phyloP scores from a whole-genome alignment of 2,888 invertebrate species.

The Drosophila incognita region DNA sequence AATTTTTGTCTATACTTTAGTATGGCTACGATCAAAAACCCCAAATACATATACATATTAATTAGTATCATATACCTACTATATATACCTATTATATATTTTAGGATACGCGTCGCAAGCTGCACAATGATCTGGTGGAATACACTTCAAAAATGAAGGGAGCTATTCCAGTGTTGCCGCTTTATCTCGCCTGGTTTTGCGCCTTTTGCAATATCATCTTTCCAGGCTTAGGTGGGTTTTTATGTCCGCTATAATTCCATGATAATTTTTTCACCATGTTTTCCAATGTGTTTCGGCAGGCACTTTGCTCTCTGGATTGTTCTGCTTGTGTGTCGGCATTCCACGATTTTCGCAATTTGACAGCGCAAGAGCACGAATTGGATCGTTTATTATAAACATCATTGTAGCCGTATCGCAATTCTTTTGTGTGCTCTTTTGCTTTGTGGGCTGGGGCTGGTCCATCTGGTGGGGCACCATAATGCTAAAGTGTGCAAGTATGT shows the following conservation, averaged over 20 bases:
- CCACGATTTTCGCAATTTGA: conserved; percentile 94
- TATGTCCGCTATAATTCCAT: too few relatives aligned
- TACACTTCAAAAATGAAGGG: conserved; percentile 95
- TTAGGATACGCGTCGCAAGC: conserved; percentile 90
- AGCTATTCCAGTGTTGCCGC: conserved; percentile 95
- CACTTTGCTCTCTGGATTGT: conserved; percentile 94
- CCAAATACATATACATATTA: not conserved
- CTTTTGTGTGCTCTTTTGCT: conserved; percentile 96
- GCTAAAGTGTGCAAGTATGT: conserved; percentile 94
- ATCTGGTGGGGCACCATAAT: conserved; percentile 99
- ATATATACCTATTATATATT: not conserved
- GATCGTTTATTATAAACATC: conserved; percentile 93
- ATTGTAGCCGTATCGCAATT: conserved; percentile 95
- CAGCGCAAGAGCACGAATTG: conserved; percentile 90
- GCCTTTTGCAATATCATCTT: conserved; percentile 92
- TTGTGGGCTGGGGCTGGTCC: conserved; percentile 99
- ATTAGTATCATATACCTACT: not conserved
- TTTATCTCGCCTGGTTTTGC: conserved; percentile 94
- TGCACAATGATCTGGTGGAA: conserved; percentile 92
- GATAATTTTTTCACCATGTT: not conserved
- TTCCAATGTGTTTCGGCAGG: conserved; percentile 86
- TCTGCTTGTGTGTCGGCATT: conserved; percentile 95
- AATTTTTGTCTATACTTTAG: not conserved
- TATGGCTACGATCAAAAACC: not conserved
- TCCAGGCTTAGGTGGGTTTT: conserved; percentile 89